Percentiles rank a stretch among this genome's conserved stretches.
These are phyloP conservation scores for Calosoma granatense DNA, from an alignment of 1,140 invertebrate species.

Conservation along the genomic window DNA sequence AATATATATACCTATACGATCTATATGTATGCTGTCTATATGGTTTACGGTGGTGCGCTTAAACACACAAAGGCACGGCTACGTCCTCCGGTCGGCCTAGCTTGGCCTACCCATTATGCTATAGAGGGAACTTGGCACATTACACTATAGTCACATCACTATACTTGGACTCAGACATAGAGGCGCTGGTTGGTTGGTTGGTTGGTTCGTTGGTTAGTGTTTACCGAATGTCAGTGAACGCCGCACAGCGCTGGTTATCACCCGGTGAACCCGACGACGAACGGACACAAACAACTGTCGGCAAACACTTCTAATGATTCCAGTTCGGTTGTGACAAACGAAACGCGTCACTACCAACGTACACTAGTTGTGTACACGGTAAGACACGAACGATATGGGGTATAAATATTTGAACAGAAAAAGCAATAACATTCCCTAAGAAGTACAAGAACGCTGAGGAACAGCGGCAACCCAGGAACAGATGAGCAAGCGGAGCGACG, in stretches of 20 bases:
- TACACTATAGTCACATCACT: no score
- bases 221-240: neutral
- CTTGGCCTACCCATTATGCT: no score
- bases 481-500: neutral
- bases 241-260: neutral
- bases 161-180: no score
- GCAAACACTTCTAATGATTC: conserved; percentile 6
- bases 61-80: neutral
- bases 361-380: no score
- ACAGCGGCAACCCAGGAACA: neutral
- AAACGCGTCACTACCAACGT: neutral
- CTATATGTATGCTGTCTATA: neutral
- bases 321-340: neutral
- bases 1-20: conserved; percentile 1
- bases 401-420: neutral
- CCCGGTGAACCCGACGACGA: neutral
- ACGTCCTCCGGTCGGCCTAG: neutral
- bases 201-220: no score
- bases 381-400: no score
- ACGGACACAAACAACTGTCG: conserved; percentile 3
- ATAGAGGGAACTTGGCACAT: no score
- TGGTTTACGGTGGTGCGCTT: neutral
- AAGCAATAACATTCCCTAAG: neutral
- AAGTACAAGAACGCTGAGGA: neutral
- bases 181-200: no score